phyloP scores from a whole-genome alignment of 2,113 vertebrate species.

The Delphinus delphis region DNA sequence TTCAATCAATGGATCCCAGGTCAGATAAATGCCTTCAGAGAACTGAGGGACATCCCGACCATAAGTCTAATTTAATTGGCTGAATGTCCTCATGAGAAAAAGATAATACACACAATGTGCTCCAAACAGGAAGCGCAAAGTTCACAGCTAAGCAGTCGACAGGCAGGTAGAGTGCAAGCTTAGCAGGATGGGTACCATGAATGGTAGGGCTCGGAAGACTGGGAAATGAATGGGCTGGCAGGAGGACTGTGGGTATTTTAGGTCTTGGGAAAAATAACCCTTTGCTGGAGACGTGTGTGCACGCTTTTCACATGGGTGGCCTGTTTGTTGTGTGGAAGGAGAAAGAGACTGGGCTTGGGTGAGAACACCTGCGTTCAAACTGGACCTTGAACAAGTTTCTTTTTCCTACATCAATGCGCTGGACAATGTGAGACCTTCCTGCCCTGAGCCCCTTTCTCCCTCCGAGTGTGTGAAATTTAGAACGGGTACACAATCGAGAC shows the following conservation, averaged over 20 bases:
- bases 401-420: not conserved
- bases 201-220: not conserved
- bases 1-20: slow-evolving; percentile 30
- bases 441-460: not conserved
- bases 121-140: not conserved
- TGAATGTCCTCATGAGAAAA: not conserved
- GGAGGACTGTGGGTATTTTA: not conserved
- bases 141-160: not conserved
- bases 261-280: not conserved
- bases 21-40: not conserved
- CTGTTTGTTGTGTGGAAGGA: not conserved
- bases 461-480: not conserved
- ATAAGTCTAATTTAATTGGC: not conserved
- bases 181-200: not conserved
- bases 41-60: not conserved
- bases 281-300: not conserved
- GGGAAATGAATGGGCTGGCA: not conserved
- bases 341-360: not conserved
- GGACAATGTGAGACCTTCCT: not conserved
- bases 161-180: not conserved
- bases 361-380: not conserved
- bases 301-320: not conserved
- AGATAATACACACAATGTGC: not conserved
- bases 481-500: not conserved
- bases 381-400: not conserved